Percentiles rank a stretch among this genome's conserved stretches.
Conservation (phyloP, 2,888 invertebrate genomes). For the Pollenia angustigena region DNA sequence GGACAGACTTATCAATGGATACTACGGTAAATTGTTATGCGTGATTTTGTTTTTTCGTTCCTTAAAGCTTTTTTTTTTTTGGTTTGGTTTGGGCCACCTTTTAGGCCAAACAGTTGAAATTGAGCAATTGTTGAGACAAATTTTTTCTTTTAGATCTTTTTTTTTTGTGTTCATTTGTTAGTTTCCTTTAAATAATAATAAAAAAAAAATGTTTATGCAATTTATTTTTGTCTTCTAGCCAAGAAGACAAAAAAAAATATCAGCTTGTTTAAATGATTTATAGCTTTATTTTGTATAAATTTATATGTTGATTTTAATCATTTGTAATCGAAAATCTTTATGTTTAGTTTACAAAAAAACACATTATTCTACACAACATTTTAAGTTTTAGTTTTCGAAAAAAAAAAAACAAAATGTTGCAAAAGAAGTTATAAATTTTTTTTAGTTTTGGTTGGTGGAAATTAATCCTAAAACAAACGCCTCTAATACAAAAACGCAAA, state of each 20-base stretch:
- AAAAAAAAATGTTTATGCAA: constrained; percentile 38
- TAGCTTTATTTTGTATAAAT: constrained; percentile 71
- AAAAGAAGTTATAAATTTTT: neutral
- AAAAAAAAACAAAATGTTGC: neutral
- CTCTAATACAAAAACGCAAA: neutral
- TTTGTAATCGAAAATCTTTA: constrained; percentile 72
- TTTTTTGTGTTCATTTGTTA: constrained; percentile 33
- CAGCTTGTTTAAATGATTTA: constrained; percentile 72
- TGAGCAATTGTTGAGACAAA: constrained; percentile 74
- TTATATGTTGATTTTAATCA: constrained; percentile 73
- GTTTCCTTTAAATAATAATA: constrained; percentile 40
- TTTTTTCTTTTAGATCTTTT: constrained; percentile 49
- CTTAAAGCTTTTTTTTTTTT: constrained; percentile 49
- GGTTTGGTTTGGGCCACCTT: constrained; percentile 62
- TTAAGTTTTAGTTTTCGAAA: constrained; percentile 19
- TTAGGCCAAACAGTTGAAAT: constrained; percentile 67
- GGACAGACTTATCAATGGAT: constrained; percentile 27
- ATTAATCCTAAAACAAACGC: constrained; percentile 52
- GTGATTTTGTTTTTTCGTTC: constrained; percentile 47
- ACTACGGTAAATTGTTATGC: constrained; percentile 46
- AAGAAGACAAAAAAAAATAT: constrained; percentile 22
- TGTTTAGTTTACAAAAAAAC: constrained; percentile 30
- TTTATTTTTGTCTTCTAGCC: constrained; percentile 20
- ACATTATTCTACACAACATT: constrained; percentile 34
- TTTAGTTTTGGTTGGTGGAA: constrained; percentile 49